Evolutionary conservation across 2,888 invertebrate genomes (phyloP).

Genomic region (Chymomyza amoena): DNA sequence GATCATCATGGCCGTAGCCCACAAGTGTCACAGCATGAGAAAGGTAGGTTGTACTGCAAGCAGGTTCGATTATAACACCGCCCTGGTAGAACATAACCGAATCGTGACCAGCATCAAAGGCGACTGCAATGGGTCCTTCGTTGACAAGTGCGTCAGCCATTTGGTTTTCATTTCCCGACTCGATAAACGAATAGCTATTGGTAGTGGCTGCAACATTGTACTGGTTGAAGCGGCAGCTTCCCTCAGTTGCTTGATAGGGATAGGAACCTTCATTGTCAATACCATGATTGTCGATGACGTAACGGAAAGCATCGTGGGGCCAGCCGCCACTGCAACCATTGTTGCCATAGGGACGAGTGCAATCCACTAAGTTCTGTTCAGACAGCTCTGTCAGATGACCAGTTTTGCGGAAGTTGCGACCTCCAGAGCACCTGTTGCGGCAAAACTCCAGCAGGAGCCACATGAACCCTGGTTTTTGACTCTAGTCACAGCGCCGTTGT

Average conservation of each 20-base stretch:
- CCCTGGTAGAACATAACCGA: background rate
- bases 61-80: constrained; percentile 6
- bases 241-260: background rate
- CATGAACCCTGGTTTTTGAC: background rate
- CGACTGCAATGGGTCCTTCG: background rate
- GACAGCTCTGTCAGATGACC: background rate
- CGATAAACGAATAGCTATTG: background rate
- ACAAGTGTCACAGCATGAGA: constrained; percentile 8
- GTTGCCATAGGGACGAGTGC: background rate
- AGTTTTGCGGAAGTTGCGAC: background rate
- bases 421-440: background rate
- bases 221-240: background rate
- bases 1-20: constrained; percentile 81
- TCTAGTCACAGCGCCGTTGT: background rate
- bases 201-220: background rate
- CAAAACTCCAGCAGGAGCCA: background rate
- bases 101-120: background rate
- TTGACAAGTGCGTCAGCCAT: background rate
- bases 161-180: background rate
- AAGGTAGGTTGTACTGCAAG: background rate
- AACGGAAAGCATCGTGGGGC: background rate
- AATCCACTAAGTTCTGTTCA: background rate
- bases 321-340: background rate
- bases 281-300: background rate
- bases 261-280: background rate